phyloP scores from a whole-genome alignment of 1,140 invertebrate genomes.

The Drosophila insularis region DNA sequence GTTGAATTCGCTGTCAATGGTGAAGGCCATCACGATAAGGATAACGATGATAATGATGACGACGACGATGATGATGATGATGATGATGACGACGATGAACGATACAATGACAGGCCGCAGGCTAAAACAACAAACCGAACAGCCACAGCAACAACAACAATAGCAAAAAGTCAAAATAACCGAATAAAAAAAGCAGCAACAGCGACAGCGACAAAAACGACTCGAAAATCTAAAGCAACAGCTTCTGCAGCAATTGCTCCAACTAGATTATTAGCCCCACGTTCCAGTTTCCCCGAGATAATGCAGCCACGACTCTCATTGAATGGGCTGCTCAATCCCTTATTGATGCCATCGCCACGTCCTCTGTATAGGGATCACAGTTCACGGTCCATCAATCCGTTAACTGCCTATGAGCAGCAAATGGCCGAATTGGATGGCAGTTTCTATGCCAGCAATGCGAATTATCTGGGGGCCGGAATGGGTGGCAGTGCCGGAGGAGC shows the following conservation, averaged over 20 bases:
- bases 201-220: slow-evolving; percentile 30
- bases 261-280: slow-evolving; percentile 48
- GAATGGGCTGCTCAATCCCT: slow-evolving; percentile 77
- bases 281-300: slow-evolving; percentile 72
- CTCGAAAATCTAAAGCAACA: slow-evolving; percentile 9
- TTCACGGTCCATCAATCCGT: slow-evolving; percentile 77
- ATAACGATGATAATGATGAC: slow-evolving; percentile 12
- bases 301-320: slow-evolving; percentile 80
- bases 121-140: slow-evolving; percentile 39
- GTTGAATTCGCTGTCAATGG: slow-evolving; percentile 33
- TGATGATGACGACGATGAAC: slow-evolving; percentile 55
- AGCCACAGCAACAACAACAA: slow-evolving; percentile 29
- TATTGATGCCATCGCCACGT: slow-evolving; percentile 77
- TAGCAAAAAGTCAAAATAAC: slow-evolving; percentile 28
- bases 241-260: slow-evolving; percentile 32
- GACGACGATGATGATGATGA: slow-evolving; percentile 20
- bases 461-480: slow-evolving; percentile 68
- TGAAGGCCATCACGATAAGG: slow-evolving; percentile 4
- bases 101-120: slow-evolving; percentile 51
- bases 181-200: slow-evolving; percentile 25
- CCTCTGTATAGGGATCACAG: slow-evolving; percentile 75
- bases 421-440: slow-evolving; percentile 79
- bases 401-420: slow-evolving; percentile 77
- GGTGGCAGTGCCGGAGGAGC: slow-evolving; percentile 66
- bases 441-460: slow-evolving; percentile 73